Base-by-base conservation (phyloP, 2,888 invertebrate species). In the Dryadula phaetusa region DNA sequence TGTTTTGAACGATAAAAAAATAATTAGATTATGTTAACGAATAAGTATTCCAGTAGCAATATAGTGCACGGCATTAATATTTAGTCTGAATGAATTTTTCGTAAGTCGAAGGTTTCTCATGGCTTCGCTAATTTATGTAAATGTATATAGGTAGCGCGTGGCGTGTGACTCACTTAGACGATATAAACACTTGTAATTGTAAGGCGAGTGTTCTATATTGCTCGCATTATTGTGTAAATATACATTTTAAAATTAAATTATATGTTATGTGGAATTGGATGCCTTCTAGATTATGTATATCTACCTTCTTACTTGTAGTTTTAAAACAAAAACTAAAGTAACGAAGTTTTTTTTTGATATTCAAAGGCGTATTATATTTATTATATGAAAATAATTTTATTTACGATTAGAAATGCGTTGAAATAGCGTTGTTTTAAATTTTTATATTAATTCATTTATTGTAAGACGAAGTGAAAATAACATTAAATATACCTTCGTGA, bases 151-250 rank as follows among this genome's bases (percentile, higher is more conserved):
- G 53, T 58, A 25, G 58, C 52, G 54, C 42, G 58, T 67, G 34
- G 37, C 37, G 20, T 58, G 40, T 64, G 67, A 68, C 22, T 68
- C 67, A 68, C 32, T 64, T 3, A n/a, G 34, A 54, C 32, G 34
- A 46, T 46, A 18, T 32, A 46, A 60, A 44, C 44, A 16, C 44
- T 32, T 32, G 40, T 40, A n/a, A 46, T 28, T n/a, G n/a, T n/a
- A 12, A 28, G 32, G 28, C 46, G 22, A 60, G 28, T 20, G 46
- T 60, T 32, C 14, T 3, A 40, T 40, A 46, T 44, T 32, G 14
- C 14, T 32, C 44, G 42, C 44, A 28, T 32, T 60, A 28, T 25
- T n/a, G 16, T 44, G 32, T 18, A 22, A 14, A 20, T 34, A 20
- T 7, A 37, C 2, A n/a, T 37, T 37, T 1, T 54, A 0, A 22